Evolutionary conservation across 2,113 vertebrate genomes (phyloP).

Genomic region (Pterocles burchelli): DNA sequence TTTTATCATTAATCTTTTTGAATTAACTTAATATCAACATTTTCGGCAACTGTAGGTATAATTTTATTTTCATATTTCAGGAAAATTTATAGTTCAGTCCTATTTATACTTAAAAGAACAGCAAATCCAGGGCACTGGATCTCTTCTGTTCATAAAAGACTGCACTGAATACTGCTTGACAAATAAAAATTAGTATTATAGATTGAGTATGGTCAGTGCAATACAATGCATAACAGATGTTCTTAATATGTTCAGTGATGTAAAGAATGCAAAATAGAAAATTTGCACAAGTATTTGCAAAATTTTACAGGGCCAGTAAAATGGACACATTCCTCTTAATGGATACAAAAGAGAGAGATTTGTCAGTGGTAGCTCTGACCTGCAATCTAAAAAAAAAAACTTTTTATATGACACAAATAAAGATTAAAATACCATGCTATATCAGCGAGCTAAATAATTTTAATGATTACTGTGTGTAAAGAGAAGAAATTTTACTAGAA

Average conservation of each 20-base stretch:
- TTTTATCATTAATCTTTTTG: background rate
- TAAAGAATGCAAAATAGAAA: background rate
- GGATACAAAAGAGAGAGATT: background rate
- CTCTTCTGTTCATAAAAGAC: background rate
- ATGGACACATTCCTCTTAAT: background rate
- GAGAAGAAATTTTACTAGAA: background rate
- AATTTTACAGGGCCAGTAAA: background rate
- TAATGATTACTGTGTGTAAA: background rate
- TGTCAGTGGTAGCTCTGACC: background rate
- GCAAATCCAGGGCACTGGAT: background rate
- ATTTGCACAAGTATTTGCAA: background rate
- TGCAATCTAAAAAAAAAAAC: background rate
- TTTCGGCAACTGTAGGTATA: background rate
- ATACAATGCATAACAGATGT: background rate
- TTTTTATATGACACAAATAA: background rate
- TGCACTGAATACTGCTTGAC: background rate
- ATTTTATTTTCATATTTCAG: background rate
- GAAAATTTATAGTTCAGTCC: no score
- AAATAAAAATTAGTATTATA: background rate
- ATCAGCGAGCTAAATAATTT: background rate
- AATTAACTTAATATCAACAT: background rate
- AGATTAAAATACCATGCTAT: background rate
- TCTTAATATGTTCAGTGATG: background rate
- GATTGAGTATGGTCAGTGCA: background rate
- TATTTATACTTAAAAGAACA: background rate